phyloP scores from a whole-genome alignment of 2,113 vertebrate genomes.

The Melospiza melodia region DNA sequence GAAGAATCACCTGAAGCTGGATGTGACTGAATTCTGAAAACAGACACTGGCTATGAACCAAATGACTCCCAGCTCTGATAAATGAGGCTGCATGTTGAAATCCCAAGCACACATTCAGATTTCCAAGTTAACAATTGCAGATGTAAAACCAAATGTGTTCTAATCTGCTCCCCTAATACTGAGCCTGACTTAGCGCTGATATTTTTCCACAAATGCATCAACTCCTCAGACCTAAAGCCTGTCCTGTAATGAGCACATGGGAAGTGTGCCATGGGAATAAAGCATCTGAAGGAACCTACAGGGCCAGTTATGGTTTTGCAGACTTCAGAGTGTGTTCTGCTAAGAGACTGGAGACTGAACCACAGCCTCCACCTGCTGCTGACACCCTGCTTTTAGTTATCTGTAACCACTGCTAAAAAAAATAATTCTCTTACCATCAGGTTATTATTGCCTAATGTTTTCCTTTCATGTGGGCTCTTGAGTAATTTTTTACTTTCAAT shows the following conservation, averaged over 20 bases:
- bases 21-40: not conserved
- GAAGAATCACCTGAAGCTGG: not conserved
- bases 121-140: not conserved
- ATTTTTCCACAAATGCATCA: no score
- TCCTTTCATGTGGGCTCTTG: constrained; percentile 53
- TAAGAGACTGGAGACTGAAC: not conserved
- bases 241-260: not conserved
- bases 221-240: not conserved
- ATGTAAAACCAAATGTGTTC: not conserved
- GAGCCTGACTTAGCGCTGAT: not conserved
- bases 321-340: not conserved
- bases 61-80: not conserved
- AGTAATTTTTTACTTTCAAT: constrained; percentile 32
- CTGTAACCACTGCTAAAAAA: not conserved
- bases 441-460: not conserved
- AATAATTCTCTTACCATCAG: not conserved
- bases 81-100: not conserved
- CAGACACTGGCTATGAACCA: rapidly evolving
- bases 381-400: not conserved
- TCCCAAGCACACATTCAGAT: not conserved
- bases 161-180: not conserved
- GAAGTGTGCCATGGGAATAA: not conserved
- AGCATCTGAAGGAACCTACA: not conserved
- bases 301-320: not conserved
- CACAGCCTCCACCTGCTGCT: not conserved